Base-by-base conservation (phyloP, 2,888 invertebrate genomes). In the Brachyopa scutellaris region DNA sequence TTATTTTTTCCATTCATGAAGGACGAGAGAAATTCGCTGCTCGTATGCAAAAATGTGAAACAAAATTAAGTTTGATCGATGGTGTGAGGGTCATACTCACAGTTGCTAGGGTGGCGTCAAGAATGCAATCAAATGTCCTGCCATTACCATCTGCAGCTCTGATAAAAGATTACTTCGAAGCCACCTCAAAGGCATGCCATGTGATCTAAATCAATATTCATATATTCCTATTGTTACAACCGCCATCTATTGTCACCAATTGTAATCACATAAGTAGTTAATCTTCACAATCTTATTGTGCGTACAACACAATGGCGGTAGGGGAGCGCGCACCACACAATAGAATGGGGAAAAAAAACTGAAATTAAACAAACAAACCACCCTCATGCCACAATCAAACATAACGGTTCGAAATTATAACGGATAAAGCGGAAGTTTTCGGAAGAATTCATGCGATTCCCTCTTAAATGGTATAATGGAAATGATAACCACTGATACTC, bases 211-310 rank as follows among this genome's bases (percentile, higher is more conserved):
- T 67, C 67, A 55, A 55, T 45, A 26, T 42, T 66, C 19, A 19
- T 19, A n/a, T 13, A 64, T 66, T 51, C 40, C n/a, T 42, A 69
- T 69, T 47, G 17, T 57, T 57, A 11, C 29, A 19, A 13, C 9
- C 13, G 15, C 31, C 40, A 51, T 38, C 38, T 45, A 59, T 62
- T 33, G 33, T 47, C 31, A 51, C 42, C 69, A 77, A 77, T 77
- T 69, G 76, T 62, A 62, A 62, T 77, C 76, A 77, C 61, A 69
- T 69, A 69, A 74, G 51, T 59, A 49, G 66, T 74, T 66, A 66
- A 74, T 74, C 74, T 66, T 61, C 31, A 40, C n/a, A 11, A 76
- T 76, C 59, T 67, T 53, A 67, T 76, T 67, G 74, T 57, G 67
- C 51, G 59, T 59, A 49, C 42, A 42, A 55, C 13, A 15, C 29